Percentiles rank a stretch among this genome's conserved stretches.
These are phyloP conservation scores for Percopsis transmontana DNA, from an alignment of 2,113 vertebrate species.

Conservation along the genomic window DNA sequence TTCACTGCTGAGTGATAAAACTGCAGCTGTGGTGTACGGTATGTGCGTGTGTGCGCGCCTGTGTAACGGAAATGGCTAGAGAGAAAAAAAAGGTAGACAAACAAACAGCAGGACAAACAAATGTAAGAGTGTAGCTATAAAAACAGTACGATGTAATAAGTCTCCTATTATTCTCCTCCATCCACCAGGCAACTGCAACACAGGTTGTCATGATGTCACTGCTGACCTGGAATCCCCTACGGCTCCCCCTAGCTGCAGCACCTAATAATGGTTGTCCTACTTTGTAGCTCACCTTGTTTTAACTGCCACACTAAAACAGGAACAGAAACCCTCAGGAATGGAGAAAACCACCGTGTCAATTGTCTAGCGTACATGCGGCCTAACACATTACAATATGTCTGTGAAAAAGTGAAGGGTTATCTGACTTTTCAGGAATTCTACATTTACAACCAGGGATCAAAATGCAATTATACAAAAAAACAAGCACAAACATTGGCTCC, in stretches of 20 bases:
- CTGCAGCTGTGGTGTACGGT: constrained; percentile 54
- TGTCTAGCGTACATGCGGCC: neutral
- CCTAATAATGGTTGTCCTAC: constrained; percentile 26
- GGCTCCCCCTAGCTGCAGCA: constrained; percentile 25
- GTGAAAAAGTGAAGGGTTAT: neutral
- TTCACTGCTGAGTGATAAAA: constrained; percentile 30
- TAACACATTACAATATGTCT: neutral
- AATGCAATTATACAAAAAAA: neutral
- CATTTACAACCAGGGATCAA: neutral
- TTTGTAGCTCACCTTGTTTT: constrained; percentile 39
- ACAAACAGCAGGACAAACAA: too few species aligned
- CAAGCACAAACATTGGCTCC: neutral
- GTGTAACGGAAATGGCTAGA: too few species aligned
- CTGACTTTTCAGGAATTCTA: neutral
- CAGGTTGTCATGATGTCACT: constrained; percentile 29
- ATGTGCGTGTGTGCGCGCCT: constrained; percentile 1
- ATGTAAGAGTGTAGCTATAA: too few species aligned
- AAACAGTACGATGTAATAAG: too few species aligned
- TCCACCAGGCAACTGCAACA: constrained; percentile 4
- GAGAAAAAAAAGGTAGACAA: constrained; percentile 21
- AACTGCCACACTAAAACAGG: constrained; percentile 1
- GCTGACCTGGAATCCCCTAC: constrained; percentile 36
- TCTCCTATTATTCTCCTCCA: too few species aligned
- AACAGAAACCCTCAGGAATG: neutral
- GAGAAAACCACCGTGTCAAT: neutral